A percentile compares a stretch with the other conserved stretches of the same genome.
Evolutionary conservation across 2,888 invertebrate genomes (phyloP).

Genomic region (Epinotia demarniana): DNA sequence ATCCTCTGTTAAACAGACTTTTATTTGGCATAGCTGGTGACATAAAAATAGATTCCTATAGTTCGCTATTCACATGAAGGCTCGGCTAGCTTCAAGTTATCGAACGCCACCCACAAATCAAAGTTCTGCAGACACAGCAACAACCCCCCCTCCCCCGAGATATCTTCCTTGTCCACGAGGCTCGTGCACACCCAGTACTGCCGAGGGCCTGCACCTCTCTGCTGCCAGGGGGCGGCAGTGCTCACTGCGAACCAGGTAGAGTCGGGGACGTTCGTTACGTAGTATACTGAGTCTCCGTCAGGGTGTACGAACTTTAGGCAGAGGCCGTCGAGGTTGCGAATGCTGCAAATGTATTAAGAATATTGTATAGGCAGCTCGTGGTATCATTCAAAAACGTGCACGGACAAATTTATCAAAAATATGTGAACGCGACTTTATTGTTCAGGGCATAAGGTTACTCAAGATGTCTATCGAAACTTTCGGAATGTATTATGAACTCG

Average conservation of each 20-base stretch:
- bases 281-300: constrained; percentile 49
- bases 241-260: constrained; percentile 64
- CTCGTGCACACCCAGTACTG: constrained; percentile 67
- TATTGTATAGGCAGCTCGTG: background rate
- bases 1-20: too few relatives aligned
- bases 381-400: too few relatives aligned
- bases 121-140: constrained; percentile 62
- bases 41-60: too few relatives aligned
- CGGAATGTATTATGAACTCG: too few relatives aligned
- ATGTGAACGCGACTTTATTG: too few relatives aligned
- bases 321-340: constrained; percentile 60
- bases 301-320: constrained; percentile 3
- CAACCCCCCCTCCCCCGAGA: constrained; percentile 53
- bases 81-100: constrained; percentile 67
- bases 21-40: too few relatives aligned
- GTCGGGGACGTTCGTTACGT: constrained; percentile 60
- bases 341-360: constrained; percentile 54
- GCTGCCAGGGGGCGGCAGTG: constrained; percentile 65
- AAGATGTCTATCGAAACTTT: too few relatives aligned
- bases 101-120: constrained; percentile 64
- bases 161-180: constrained; percentile 55
- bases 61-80: constrained; percentile 57
- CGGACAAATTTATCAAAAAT: too few relatives aligned
- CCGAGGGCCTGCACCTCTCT: constrained; percentile 45
- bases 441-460: too few relatives aligned